Conservation (phyloP, 2,113 vertebrate genomes). For the Lagopus leucura region DNA sequence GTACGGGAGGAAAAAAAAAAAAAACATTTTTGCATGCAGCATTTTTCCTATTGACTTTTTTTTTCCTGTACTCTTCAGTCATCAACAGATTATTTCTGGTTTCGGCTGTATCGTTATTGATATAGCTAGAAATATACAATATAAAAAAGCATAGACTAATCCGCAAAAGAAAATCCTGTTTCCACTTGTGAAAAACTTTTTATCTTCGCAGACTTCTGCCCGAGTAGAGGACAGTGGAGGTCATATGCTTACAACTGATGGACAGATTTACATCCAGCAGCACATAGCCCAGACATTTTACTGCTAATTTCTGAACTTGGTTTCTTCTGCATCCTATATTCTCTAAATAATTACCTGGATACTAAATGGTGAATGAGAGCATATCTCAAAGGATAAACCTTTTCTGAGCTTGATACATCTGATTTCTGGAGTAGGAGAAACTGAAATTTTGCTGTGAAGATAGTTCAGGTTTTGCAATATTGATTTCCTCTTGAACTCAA, state of each 20-base stretch:
- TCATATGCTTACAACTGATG: neutral
- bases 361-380: neutral
- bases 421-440: neutral
- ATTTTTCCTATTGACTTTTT: neutral
- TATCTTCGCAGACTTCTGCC: neutral
- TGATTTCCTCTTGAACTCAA: neutral
- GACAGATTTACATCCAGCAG: neutral
- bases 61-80: neutral
- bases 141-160: neutral
- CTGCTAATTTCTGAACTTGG: neutral
- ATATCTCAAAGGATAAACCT: neutral
- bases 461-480: neutral
- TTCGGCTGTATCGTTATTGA: neutral
- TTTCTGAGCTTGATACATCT: neutral
- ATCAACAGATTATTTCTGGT: neutral
- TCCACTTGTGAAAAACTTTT: neutral
- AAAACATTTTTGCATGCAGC: no score
- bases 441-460: neutral
- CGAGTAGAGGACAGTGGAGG: neutral
- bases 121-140: neutral
- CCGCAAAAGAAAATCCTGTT: neutral
- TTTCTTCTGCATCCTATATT: neutral
- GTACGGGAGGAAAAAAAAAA: neutral
- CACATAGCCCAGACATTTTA: neutral
- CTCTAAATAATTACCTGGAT: neutral